Conservation (phyloP, 2,888 invertebrate genomes). For the Eristalis tenax region DNA sequence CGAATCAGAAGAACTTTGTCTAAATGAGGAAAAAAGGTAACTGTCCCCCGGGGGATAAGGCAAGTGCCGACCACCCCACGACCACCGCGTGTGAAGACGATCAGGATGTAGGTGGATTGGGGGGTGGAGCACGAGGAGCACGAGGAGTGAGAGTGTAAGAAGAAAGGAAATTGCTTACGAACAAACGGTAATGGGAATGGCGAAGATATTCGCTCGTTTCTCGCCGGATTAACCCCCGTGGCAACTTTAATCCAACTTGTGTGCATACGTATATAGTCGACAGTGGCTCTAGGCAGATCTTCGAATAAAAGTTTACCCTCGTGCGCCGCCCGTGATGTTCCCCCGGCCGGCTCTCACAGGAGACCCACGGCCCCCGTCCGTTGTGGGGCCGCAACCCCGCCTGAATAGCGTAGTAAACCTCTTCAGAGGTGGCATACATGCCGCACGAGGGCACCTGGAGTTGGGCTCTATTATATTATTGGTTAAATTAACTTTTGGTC, state of each 20-base stretch:
- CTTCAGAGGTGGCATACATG: background rate
- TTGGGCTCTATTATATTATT: constrained; percentile 53
- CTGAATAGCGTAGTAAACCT: background rate
- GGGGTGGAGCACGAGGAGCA: background rate
- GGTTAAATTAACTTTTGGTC: constrained; percentile 51
- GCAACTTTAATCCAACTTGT: constrained; percentile 31
- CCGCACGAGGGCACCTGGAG: constrained; percentile 20
- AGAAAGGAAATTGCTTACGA: constrained; percentile 64
- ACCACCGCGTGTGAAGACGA: background rate
- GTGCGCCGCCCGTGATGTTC: constrained; percentile 5
- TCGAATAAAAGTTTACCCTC: constrained; percentile 30
- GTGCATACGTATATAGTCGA: background rate
- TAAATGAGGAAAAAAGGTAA: constrained; percentile 59
- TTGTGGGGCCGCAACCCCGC: too few relatives aligned
- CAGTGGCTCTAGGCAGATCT: background rate
- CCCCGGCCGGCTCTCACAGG: background rate
- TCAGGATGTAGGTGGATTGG: background rate
- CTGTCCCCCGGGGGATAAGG: constrained; percentile 57
- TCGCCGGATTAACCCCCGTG: constrained; percentile 61
- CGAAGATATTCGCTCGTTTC: constrained; percentile 54
- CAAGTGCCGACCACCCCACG: constrained; percentile 24
- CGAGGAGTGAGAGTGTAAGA: background rate
- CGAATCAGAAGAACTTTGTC: constrained; percentile 33
- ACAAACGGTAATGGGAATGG: constrained; percentile 51
- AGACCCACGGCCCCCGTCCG: background rate